Evolutionary conservation across 1,140 invertebrate genomes (phyloP).

Genomic region (Conopomorpha cramerella): DNA sequence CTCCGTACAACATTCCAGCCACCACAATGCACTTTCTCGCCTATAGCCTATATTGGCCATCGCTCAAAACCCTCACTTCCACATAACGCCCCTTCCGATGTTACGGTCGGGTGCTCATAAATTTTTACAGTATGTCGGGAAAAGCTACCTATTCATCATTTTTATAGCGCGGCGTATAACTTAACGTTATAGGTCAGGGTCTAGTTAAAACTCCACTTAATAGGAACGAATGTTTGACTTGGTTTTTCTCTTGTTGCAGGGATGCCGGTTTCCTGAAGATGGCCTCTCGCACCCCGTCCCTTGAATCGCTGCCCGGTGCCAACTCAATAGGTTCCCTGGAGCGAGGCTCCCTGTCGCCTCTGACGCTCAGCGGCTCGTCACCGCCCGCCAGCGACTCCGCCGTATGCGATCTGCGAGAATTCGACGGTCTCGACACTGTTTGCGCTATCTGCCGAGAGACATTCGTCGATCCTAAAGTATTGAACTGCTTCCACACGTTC

Average conservation of each 20-base stretch:
- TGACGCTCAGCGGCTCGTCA: constrained; percentile 81
- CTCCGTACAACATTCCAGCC: constrained; percentile 16
- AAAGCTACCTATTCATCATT: constrained; percentile 30
- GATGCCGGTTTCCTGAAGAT: constrained; percentile 63
- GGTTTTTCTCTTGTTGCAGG: constrained; percentile 43
- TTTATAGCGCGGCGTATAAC: constrained; percentile 15
- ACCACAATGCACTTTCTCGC: constrained; percentile 14
- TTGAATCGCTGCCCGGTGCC: constrained; percentile 86
- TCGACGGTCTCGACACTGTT: constrained; percentile 65
- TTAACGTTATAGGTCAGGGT: constrained; percentile 17
- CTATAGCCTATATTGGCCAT: constrained; percentile 1
- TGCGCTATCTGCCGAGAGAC: constrained; percentile 84
- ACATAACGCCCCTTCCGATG: constrained; percentile 13
- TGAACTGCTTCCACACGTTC: constrained; percentile 84
- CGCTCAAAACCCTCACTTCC: no score
- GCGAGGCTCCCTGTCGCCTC: constrained; percentile 71
- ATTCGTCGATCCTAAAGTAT: constrained; percentile 71
- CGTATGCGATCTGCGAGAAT: constrained; percentile 68
- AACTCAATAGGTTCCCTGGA: constrained; percentile 86
- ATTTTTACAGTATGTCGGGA: constrained; percentile 23
- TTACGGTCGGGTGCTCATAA: constrained; percentile 15
- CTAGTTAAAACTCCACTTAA: constrained; percentile 3
- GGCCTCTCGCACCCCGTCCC: constrained; percentile 76
- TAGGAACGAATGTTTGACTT: constrained; percentile 9
- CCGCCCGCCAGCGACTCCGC: constrained; percentile 80